phyloP scores from a whole-genome alignment of 2,113 vertebrate genomes.

The Datnioides undecimradiatus region DNA sequence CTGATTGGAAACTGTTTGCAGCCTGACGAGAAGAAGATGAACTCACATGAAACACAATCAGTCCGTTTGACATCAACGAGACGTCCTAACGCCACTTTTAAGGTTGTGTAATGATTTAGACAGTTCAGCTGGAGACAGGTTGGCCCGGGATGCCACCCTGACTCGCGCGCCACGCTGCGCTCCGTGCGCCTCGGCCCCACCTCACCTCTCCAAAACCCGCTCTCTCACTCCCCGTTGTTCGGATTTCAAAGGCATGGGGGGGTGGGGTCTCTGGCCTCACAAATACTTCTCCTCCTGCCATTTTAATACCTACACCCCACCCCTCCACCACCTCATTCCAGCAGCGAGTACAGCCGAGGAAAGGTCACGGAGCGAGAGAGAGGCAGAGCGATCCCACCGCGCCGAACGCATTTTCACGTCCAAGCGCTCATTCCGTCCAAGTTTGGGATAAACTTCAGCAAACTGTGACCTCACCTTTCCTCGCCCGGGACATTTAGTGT shows the following conservation, averaged over 20 bases:
- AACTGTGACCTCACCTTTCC: slow-evolving; percentile 10
- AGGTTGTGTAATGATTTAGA: too few relatives aligned
- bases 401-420: slow-evolving; percentile 41
- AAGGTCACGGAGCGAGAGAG: slow-evolving; percentile 10
- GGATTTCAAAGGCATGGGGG: slow-evolving; percentile 53
- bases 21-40: neutral
- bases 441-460: slow-evolving; percentile 30
- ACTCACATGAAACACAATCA: neutral
- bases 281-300: slow-evolving; percentile 42
- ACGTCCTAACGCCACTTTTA: neutral
- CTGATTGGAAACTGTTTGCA: too few relatives aligned
- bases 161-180: neutral
- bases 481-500: neutral
- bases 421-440: slow-evolving; percentile 47
- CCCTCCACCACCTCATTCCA: slow-evolving; percentile 62
- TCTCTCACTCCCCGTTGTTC: slow-evolving; percentile 45
- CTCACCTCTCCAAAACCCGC: slow-evolving; percentile 3
- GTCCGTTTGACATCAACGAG: neutral
- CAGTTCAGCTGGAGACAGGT: neutral
- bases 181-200: neutral
- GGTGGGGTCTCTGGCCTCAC: slow-evolving; percentile 71
- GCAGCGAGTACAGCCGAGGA: slow-evolving; percentile 20
- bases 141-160: neutral
- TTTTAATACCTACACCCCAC: slow-evolving; percentile 71
- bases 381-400: neutral